Evolutionary conservation across 2,888 invertebrate species (phyloP).

Genomic region (Heliconius aoede): DNA sequence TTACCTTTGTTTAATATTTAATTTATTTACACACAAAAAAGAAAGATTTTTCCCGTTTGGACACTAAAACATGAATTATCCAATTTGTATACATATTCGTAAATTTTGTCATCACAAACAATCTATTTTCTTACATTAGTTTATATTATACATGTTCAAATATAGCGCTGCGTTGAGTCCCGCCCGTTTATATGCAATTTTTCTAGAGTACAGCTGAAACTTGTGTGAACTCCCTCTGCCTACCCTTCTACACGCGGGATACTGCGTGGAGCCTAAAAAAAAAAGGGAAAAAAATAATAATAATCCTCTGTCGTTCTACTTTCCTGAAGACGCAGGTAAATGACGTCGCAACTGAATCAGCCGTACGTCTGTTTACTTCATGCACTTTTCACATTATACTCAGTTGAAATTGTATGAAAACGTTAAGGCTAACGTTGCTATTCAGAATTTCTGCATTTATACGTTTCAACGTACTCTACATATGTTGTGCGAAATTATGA

Average conservation of each 20-base stretch:
- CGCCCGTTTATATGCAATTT: too few species aligned
- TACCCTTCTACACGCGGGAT: too few species aligned
- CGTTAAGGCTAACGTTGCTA: constrained; percentile 31
- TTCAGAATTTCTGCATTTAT: constrained; percentile 31
- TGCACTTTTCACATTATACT: constrained; percentile 33
- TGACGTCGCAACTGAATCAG: constrained; percentile 36
- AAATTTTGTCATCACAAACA: not conserved
- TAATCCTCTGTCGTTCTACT: constrained; percentile 38
- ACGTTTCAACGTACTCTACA: not conserved
- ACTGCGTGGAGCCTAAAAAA: too few species aligned
- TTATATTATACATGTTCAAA: too few species aligned
- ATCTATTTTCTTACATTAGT: not conserved
- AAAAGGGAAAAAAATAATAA: constrained; percentile 11
- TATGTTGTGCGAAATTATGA: constrained; percentile 14
- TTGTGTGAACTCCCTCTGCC: too few species aligned
- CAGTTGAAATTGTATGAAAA: constrained; percentile 36
- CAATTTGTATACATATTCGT: not conserved
- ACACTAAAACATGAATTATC: too few species aligned
- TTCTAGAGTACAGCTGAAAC: too few species aligned
- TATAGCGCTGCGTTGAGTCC: too few species aligned
- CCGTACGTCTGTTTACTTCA: constrained; percentile 32
- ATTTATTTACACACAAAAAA: too few species aligned
- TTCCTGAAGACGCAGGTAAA: constrained; percentile 30
- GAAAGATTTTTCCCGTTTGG: too few species aligned
- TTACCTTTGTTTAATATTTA: too few species aligned